Conservation (phyloP, 2,888 invertebrate species). For the Plebejus argus region DNA sequence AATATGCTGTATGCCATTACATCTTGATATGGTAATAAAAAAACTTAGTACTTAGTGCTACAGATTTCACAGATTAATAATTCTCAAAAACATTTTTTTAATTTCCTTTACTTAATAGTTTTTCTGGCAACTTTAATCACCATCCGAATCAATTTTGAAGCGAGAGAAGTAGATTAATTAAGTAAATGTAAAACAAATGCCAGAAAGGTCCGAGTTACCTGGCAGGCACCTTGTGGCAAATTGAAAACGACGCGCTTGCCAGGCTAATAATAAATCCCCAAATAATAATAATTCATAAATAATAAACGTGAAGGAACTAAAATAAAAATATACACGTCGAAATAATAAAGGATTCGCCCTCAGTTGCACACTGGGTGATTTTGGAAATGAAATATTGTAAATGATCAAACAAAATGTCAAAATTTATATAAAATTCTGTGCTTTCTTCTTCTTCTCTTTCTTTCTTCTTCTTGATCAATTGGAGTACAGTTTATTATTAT, state of each 20-base stretch:
- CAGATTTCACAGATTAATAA: background rate
- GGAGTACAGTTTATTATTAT: too few species aligned
- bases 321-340: slow-evolving; percentile 79
- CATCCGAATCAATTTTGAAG: slow-evolving; percentile 66
- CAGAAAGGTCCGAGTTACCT: slow-evolving; percentile 51
- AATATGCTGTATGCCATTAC: too few species aligned
- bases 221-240: slow-evolving; percentile 74
- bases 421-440: too few species aligned
- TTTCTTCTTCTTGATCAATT: too few species aligned
- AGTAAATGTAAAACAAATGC: slow-evolving; percentile 45
- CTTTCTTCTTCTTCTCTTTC: too few species aligned
- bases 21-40: too few species aligned
- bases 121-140: slow-evolving; percentile 53
- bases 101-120: slow-evolving; percentile 15
- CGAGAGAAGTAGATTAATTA: slow-evolving; percentile 67
- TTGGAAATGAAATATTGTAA: slow-evolving; percentile 35
- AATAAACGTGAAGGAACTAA: slow-evolving; percentile 76
- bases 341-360: slow-evolving; percentile 77
- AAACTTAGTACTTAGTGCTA: background rate
- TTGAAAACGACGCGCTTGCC: slow-evolving; percentile 77
- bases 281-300: slow-evolving; percentile 82
- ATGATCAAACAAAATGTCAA: too few species aligned
- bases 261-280: slow-evolving; percentile 77
- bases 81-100: background rate
- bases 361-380: slow-evolving; percentile 61